These are phyloP conservation scores for Acrobasis consociella DNA, from an alignment of 2,888 invertebrate species.

Conservation along the genomic window DNA sequence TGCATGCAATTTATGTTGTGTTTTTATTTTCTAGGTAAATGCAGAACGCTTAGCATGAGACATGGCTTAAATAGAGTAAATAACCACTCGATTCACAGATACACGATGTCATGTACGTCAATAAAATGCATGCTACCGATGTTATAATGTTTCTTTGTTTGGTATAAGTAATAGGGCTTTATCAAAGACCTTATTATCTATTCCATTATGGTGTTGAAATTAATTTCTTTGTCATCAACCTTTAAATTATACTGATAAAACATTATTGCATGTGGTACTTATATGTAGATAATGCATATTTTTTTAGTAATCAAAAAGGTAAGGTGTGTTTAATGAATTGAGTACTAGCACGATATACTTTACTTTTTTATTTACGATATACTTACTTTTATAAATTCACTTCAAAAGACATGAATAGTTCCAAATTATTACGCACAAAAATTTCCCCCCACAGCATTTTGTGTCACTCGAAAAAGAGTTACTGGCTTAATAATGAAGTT, in stretches of 20 bases:
- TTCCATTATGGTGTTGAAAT: not conserved
- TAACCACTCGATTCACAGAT: slow-evolving; percentile 61
- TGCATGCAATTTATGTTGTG: slow-evolving; percentile 54
- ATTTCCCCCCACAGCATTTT: too few species aligned
- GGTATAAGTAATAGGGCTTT: not conserved
- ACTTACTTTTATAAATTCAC: not conserved
- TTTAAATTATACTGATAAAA: not conserved
- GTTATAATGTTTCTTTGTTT: not conserved
- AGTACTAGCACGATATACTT: not conserved
- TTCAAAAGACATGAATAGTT: not conserved
- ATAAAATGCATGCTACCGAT: slow-evolving; percentile 26
- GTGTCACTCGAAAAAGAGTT: too few species aligned
- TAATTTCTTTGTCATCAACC: not conserved
- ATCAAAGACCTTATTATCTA: not conserved
- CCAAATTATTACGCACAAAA: too few species aligned
- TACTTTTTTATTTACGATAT: too few species aligned
- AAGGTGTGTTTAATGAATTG: not conserved
- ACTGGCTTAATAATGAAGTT: too few species aligned
- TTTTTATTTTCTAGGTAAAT: slow-evolving; percentile 69
- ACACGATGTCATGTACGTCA: slow-evolving; percentile 73
- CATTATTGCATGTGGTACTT: not conserved
- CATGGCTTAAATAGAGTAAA: slow-evolving; percentile 70
- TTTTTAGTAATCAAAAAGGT: not conserved
- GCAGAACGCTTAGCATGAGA: slow-evolving; percentile 70
- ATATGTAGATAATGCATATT: not conserved